These are phyloP conservation scores for Drosophila buzzatii DNA, from an alignment of 2,888 invertebrate genomes.

Conservation along the genomic window DNA sequence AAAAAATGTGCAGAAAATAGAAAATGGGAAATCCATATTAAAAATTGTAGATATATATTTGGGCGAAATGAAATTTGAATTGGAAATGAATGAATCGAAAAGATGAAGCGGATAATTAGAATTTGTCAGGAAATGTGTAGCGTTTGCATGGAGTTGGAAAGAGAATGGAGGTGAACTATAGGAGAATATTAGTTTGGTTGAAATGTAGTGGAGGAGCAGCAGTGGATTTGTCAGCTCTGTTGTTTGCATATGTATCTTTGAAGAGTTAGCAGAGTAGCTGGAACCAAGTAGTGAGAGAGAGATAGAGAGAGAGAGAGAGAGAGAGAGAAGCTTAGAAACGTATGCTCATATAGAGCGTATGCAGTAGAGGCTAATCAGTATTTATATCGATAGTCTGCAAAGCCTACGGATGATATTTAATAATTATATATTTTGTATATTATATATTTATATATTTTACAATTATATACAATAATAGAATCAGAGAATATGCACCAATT, in stretches of 20 bases:
- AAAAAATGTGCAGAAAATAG: background rate
- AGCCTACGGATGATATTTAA: too few relatives aligned
- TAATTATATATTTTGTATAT: too few relatives aligned
- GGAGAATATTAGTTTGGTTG: background rate
- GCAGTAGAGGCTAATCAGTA: background rate
- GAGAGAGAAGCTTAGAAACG: background rate
- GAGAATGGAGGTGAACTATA: background rate
- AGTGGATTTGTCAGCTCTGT: too few relatives aligned
- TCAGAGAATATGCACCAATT: too few relatives aligned
- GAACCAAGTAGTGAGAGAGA: background rate
- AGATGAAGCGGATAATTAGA: background rate
- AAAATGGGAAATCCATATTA: constrained; percentile 4
- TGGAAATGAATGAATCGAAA: background rate
- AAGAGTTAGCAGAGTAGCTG: background rate
- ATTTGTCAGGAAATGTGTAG: background rate
- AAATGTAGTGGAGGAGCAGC: too few relatives aligned
- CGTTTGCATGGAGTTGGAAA: background rate
- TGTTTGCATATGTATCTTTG: background rate
- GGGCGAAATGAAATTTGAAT: constrained; percentile 21
- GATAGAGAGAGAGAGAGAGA: background rate
- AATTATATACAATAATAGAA: too few relatives aligned
- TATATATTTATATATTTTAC: too few relatives aligned
- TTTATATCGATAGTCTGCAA: background rate
- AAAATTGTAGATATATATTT: constrained; percentile 7
- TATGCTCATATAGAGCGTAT: background rate